Conservation (phyloP, 2,797 vertebrate species). For the Fistularia commersonii region DNA sequence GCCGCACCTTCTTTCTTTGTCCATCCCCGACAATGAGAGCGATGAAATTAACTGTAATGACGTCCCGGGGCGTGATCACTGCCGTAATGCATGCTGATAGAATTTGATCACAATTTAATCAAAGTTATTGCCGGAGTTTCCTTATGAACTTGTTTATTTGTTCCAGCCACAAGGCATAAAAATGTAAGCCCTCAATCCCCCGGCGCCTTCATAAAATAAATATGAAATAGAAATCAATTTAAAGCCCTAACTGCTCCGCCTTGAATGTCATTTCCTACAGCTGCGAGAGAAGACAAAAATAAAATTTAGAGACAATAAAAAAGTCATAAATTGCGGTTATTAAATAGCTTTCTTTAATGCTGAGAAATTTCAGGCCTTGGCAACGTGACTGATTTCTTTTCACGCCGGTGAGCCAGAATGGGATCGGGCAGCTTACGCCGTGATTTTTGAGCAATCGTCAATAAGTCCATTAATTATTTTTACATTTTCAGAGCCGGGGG, state of each 20-base stretch:
- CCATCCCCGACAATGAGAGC: constrained; percentile 35
- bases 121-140: constrained; percentile 72
- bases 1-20: constrained; percentile 6
- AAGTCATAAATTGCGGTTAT: constrained; percentile 63
- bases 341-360: constrained; percentile 52
- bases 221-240: constrained; percentile 74
- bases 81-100: constrained; percentile 56
- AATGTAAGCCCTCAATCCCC: constrained; percentile 57
- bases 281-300: constrained; percentile 45
- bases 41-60: constrained; percentile 60
- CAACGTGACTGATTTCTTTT: constrained; percentile 1
- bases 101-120: constrained; percentile 72
- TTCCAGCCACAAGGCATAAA: constrained; percentile 60
- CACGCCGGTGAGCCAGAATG: constrained; percentile 58
- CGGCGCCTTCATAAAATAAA: constrained; percentile 54
- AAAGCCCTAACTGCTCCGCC: constrained; percentile 65
- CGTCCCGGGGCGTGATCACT: constrained; percentile 50
- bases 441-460: constrained; percentile 60
- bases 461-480: constrained; percentile 70
- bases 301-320: constrained; percentile 68
- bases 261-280: constrained; percentile 44
- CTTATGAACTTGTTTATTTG: constrained; percentile 71
- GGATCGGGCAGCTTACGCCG: constrained; percentile 50
- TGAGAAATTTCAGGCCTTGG: neutral
- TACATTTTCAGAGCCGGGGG: constrained; percentile 22